phyloP scores from a whole-genome alignment of 2,888 invertebrate species.

The Lissocephala sabroskyi region DNA sequence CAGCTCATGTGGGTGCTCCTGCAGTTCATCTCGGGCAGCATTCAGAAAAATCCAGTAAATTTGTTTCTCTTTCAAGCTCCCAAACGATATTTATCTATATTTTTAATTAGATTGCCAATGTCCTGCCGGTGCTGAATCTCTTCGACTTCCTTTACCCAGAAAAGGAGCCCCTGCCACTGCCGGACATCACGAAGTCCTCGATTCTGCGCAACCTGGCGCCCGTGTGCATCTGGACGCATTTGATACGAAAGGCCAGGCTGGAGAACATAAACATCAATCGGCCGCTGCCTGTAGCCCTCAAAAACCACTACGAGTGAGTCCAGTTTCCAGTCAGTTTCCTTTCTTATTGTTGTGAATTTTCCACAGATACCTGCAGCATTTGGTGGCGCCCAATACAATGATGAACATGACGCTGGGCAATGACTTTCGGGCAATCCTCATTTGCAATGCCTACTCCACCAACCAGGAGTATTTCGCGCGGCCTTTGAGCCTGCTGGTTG shows the following conservation, averaged over 20 bases:
- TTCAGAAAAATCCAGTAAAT: slow-evolving; percentile 90
- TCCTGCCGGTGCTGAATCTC: slow-evolving; percentile 89
- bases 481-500: slow-evolving; percentile 93
- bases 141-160: slow-evolving; percentile 95
- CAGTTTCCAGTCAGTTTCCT: neutral
- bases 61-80: too few relatives aligned
- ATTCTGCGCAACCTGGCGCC: slow-evolving; percentile 83
- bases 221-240: slow-evolving; percentile 97
- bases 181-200: slow-evolving; percentile 88
- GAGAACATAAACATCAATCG: slow-evolving; percentile 85
- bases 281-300: slow-evolving; percentile 85
- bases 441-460: slow-evolving; percentile 96
- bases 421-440: slow-evolving; percentile 91
- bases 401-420: slow-evolving; percentile 86
- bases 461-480: slow-evolving; percentile 91
- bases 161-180: slow-evolving; percentile 89
- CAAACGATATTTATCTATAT: slow-evolving; percentile 4
- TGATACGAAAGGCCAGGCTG: slow-evolving; percentile 92
- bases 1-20: slow-evolving; percentile 99
- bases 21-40: slow-evolving; percentile 97
- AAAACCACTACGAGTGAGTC: slow-evolving; percentile 84
- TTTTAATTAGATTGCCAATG: slow-evolving; percentile 83
- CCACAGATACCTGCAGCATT: slow-evolving; percentile 86
- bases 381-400: slow-evolving; percentile 82
- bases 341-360: neutral